phyloP scores from a whole-genome alignment of 2,113 vertebrate species.

The Mystacornis crossleyi region DNA sequence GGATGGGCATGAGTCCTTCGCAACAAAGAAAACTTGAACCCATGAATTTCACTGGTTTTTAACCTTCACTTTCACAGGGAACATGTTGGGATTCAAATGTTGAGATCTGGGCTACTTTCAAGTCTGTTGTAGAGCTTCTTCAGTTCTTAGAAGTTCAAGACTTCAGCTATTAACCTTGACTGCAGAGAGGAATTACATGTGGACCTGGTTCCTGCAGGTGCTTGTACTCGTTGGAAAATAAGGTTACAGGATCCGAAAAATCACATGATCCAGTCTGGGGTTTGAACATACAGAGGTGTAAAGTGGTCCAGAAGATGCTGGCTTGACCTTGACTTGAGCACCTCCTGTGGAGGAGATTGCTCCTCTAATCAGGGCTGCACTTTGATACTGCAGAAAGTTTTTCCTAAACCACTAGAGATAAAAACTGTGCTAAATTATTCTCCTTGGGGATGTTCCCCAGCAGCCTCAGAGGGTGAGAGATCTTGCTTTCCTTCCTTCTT shows the following conservation, averaged over 20 bases:
- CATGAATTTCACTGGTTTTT: rapidly evolving
- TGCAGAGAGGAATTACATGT: neutral
- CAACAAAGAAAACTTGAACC: neutral
- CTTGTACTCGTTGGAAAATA: neutral
- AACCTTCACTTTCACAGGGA: neutral
- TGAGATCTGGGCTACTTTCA: neutral
- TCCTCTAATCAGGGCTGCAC: neutral
- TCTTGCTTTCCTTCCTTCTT: neutral
- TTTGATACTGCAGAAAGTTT: neutral
- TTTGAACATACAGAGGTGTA: neutral
- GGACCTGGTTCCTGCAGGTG: neutral
- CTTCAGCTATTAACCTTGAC: neutral
- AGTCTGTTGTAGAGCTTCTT: neutral
- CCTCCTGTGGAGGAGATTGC: neutral
- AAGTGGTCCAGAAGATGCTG: neutral
- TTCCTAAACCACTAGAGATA: neutral
- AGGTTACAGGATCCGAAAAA: neutral
- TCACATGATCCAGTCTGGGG: neutral
- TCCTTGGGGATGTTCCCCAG: neutral
- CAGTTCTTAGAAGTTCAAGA: neutral
- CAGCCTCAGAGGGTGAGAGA: neutral
- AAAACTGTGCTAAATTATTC: neutral
- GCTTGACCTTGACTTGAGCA: neutral
- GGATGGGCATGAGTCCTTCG: neutral
- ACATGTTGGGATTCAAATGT: neutral